Percentiles rank a stretch among this genome's conserved stretches.
These are phyloP conservation scores for Listrodromus nycthemerus DNA, from an alignment of 2,888 invertebrate genomes.

Conservation along the genomic window DNA sequence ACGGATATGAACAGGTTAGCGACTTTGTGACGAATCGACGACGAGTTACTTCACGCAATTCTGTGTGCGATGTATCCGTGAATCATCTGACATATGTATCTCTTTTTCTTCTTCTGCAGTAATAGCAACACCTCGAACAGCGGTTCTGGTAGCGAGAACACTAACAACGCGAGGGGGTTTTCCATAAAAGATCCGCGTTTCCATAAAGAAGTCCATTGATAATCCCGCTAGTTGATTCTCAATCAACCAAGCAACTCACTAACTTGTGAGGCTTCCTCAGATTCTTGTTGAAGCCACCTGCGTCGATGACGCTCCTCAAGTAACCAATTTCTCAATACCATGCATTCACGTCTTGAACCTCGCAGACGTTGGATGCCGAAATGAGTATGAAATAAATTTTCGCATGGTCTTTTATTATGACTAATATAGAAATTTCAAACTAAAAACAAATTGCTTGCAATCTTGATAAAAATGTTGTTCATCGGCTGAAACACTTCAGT, in stretches of 20 bases:
- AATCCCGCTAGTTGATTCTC: constrained; percentile 66
- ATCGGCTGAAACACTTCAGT: no score
- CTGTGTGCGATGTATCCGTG: constrained; percentile 2
- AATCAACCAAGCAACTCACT: constrained; percentile 80
- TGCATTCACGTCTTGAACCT: no score
- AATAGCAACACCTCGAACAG: constrained; percentile 67
- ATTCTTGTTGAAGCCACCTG: constrained; percentile 89
- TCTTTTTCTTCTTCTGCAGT: constrained; percentile 53
- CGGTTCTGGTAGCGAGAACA: constrained; percentile 65
- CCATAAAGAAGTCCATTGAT: constrained; percentile 65
- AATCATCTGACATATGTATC: background rate
- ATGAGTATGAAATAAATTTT: no score
- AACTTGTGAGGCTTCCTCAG: constrained; percentile 88
- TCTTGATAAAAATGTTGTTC: no score
- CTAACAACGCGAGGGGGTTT: constrained; percentile 78
- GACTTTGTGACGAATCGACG: background rate
- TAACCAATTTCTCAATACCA: constrained; percentile 47
- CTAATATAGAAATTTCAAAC: no score
- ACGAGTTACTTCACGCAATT: background rate
- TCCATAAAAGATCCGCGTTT: constrained; percentile 79
- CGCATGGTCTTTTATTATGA: no score
- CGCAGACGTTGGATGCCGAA: no score
- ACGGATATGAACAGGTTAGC: constrained; percentile 78
- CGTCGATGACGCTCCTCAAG: constrained; percentile 86
- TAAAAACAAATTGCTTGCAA: no score